Conservation (phyloP, 2,888 invertebrate species). For the Chrysomela aeneicollis region DNA sequence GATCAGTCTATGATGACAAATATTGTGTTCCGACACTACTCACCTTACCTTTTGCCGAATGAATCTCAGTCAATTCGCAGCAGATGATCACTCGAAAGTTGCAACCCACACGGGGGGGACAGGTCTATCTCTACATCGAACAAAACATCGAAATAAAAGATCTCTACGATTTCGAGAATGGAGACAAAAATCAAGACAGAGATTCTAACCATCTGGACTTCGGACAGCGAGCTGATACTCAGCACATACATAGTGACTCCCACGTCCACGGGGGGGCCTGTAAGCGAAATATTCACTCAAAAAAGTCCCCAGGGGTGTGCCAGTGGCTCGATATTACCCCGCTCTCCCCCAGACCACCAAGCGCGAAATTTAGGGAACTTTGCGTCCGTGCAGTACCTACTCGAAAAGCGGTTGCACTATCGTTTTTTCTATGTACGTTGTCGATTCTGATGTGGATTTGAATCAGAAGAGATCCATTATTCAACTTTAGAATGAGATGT, state of each 20-base stretch:
- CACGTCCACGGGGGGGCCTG: slow-evolving; percentile 96
- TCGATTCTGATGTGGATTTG: neutral
- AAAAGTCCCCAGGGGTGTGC: neutral
- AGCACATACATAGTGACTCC: slow-evolving; percentile 98
- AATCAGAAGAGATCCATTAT: neutral
- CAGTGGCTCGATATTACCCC: neutral
- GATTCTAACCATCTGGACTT: slow-evolving; percentile 88
- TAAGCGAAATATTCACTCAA: slow-evolving; percentile 64
- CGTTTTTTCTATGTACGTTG: slow-evolving; percentile 3
- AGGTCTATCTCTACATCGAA: slow-evolving; percentile 47
- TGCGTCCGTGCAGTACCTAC: slow-evolving; percentile 40
- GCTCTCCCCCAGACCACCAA: slow-evolving; percentile 56
- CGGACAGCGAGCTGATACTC: slow-evolving; percentile 97
- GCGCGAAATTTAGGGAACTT: slow-evolving; percentile 58
- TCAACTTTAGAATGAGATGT: no score
- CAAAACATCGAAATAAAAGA: slow-evolving; percentile 36
- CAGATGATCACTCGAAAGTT: slow-evolving; percentile 26
- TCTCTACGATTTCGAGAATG: slow-evolving; percentile 16
- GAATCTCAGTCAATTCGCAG: neutral
- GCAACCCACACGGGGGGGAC: slow-evolving; percentile 45
- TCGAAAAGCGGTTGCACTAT: neutral
- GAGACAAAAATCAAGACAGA: slow-evolving; percentile 2
- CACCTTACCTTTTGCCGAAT: neutral
- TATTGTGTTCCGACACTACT: neutral
- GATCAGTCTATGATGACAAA: no score